Evolutionary conservation across 2,113 vertebrate genomes (phyloP).

Genomic region (Hoplias malabaricus): DNA sequence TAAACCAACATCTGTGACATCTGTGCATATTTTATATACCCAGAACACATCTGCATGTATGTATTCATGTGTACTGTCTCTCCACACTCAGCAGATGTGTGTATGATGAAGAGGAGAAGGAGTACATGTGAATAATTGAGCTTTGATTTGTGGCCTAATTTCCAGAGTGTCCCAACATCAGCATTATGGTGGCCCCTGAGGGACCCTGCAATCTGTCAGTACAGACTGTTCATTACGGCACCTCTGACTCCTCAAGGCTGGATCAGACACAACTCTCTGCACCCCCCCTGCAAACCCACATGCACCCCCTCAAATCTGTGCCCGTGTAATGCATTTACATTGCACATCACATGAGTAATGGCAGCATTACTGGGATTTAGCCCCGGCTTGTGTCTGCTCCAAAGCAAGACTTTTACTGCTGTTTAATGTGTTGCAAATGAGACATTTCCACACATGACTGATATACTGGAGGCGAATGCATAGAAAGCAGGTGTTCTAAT

Average conservation of each 20-base stretch:
- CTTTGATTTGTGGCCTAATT: conserved; percentile 59
- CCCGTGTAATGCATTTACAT: conserved; percentile 8
- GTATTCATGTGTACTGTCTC: not conserved
- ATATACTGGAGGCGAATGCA: not conserved
- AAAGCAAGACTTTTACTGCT: not conserved
- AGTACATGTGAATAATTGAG: conserved; percentile 50
- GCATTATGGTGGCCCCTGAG: conserved; percentile 18
- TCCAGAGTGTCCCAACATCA: conserved; percentile 27
- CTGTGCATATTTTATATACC: too few species aligned
- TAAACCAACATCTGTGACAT: too few species aligned
- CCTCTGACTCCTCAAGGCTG: conserved; percentile 30
- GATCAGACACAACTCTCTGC: not conserved
- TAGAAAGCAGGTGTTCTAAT: not conserved
- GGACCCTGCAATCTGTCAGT: conserved; percentile 36
- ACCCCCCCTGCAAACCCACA: not conserved
- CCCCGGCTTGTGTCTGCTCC: not conserved
- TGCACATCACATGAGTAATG: conserved; percentile 35
- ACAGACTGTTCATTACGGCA: conserved; percentile 44
- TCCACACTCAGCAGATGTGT: not conserved
- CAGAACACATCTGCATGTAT: too few species aligned
- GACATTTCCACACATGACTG: not conserved
- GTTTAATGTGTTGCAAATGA: conserved; percentile 10
- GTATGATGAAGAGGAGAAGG: conserved; percentile 12
- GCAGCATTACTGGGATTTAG: conserved; percentile 37
- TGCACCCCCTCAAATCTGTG: too few species aligned